phyloP scores from a whole-genome alignment of 1,140 invertebrate genomes.

The Drepana arcuata region DNA sequence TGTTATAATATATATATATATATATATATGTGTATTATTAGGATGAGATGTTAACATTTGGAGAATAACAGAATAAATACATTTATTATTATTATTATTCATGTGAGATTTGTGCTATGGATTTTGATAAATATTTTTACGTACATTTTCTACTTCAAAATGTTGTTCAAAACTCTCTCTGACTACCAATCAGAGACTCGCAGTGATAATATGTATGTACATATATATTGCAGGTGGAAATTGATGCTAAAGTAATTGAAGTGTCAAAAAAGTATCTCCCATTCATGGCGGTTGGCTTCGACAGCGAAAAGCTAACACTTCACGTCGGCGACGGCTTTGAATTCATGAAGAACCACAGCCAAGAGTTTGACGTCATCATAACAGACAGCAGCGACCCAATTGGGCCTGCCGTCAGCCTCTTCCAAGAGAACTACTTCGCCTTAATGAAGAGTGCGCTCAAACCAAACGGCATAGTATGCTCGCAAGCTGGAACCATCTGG shows the following conservation, averaged over 20 bases:
- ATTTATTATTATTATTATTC: too few species aligned
- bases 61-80: too few species aligned
- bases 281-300: conserved; percentile 90
- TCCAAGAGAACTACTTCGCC: conserved; percentile 90
- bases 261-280: conserved; percentile 93
- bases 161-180: too few species aligned
- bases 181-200: too few species aligned
- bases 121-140: too few species aligned
- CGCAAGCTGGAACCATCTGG: conserved; percentile 94
- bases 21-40: too few species aligned
- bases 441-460: conserved; percentile 88
- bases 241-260: conserved; percentile 93
- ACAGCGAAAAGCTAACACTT: conserved; percentile 86
- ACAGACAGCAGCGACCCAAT: conserved; percentile 98
- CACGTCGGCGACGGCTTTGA: conserved; percentile 95
- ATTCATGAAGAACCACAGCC: conserved; percentile 89
- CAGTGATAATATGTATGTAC: too few species aligned
- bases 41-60: too few species aligned
- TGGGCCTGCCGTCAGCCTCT: conserved; percentile 82
- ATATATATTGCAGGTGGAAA: conserved; percentile 83
- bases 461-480: conserved; percentile 92
- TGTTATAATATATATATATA: too few species aligned
- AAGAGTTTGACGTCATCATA: conserved; percentile 97
- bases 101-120: too few species aligned
- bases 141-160: too few species aligned